phyloP scores from a whole-genome alignment of 2,113 vertebrate species.

The Hyaena hyaena region DNA sequence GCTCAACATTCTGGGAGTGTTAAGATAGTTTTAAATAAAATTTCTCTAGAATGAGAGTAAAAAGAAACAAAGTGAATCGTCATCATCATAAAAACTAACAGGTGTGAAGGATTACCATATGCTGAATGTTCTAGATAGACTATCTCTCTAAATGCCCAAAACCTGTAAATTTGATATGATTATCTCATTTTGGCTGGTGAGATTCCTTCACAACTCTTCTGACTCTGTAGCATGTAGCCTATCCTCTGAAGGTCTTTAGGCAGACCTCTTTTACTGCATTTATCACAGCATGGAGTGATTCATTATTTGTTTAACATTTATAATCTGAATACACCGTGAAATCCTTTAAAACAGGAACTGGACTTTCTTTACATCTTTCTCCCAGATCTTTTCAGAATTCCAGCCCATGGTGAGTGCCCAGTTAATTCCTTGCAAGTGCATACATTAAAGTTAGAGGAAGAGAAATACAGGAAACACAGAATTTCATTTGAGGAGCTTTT shows the following conservation, averaged over 20 bases:
- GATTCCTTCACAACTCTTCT: not conserved
- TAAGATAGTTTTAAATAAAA: constrained; percentile 20
- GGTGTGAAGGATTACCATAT: not conserved
- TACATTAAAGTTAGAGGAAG: not conserved
- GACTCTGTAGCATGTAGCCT: not conserved
- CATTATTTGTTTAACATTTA: not conserved
- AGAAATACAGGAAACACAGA: not conserved
- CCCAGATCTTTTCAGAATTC: not conserved
- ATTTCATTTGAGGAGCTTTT: not conserved
- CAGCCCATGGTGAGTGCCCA: not conserved
- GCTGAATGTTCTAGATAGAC: not conserved
- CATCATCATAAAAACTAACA: not conserved
- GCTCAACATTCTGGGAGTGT: not conserved
- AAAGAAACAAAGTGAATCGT: not conserved
- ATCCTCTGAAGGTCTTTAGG: not conserved
- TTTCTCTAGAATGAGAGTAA: not conserved
- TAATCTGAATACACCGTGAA: not conserved
- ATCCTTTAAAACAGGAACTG: not conserved
- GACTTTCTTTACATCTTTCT: not conserved
- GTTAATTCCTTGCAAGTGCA: not conserved
- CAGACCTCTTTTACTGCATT: not conserved
- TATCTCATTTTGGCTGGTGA: not conserved
- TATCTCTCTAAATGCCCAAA: not conserved
- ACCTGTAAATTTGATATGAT: not conserved
- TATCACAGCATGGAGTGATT: not conserved